Evolutionary conservation across 2,888 invertebrate species (phyloP).

Genomic region (Lasioglossum calceatum): DNA sequence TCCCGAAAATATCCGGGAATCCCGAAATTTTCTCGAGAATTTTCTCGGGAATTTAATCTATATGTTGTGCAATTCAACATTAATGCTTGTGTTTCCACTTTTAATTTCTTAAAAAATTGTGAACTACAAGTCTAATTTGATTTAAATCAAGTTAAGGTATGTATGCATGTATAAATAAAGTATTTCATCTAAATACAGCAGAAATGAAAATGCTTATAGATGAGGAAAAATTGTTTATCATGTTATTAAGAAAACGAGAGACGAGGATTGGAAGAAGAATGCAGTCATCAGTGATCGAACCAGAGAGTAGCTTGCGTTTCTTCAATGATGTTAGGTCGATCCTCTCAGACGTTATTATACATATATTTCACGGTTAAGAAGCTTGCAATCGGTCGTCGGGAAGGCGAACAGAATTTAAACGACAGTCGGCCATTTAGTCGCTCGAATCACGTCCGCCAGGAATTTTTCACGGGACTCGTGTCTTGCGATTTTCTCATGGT

Average conservation of each 20-base stretch:
- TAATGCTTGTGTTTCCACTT: no score
- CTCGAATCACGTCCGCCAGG: conserved; percentile 55
- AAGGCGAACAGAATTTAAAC: conserved; percentile 48
- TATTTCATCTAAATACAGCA: no score
- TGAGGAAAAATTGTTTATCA: no score
- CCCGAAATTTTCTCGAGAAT: no score
- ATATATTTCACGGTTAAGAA: conserved; percentile 46
- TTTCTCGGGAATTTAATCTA: no score
- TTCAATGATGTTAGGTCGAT: neutral
- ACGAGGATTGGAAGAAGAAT: neutral
- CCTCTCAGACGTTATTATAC: conserved; percentile 33
- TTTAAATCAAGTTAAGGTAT: no score
- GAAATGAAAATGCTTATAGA: no score
- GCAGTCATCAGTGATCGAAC: neutral
- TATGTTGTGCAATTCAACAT: no score
- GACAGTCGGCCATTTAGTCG: conserved; percentile 53
- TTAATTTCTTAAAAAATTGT: no score
- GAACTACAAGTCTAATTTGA: no score
- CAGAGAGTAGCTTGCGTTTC: neutral
- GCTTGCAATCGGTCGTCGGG: conserved; percentile 21
- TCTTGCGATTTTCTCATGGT: conserved; percentile 53
- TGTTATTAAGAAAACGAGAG: neutral
- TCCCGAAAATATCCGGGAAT: no score
- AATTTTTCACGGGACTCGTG: conserved; percentile 51
- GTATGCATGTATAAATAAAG: no score